Conservation (phyloP, 2,797 vertebrate genomes). For the Mus spretus region DNA sequence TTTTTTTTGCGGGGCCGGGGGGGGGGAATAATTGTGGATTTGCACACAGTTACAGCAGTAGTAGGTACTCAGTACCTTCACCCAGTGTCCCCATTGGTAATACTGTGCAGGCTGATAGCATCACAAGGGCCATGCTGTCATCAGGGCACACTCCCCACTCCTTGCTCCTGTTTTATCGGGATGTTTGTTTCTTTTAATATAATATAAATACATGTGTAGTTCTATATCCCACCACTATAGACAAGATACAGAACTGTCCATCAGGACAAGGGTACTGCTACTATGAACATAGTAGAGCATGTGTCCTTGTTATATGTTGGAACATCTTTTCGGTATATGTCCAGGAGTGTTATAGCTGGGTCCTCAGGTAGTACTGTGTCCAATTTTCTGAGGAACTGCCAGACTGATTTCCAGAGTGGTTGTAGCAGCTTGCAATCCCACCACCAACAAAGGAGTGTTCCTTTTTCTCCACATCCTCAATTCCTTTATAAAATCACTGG, state of each 20-base stretch:
- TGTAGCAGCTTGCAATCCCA: background rate
- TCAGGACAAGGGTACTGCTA: background rate
- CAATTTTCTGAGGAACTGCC: background rate
- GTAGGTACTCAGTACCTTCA: background rate
- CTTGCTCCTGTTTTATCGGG: background rate
- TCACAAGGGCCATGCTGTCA: background rate
- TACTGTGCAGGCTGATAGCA: background rate
- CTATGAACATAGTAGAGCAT: too few relatives aligned
- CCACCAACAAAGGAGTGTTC: background rate
- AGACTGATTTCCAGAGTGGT: background rate
- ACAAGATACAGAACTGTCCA: background rate
- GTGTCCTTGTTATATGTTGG: too few relatives aligned
- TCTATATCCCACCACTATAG: background rate
- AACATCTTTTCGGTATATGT: too few relatives aligned
- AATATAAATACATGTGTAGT: background rate
- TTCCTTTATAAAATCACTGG: slow-evolving; percentile 30
- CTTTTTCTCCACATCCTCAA: too few relatives aligned
- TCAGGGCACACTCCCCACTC: background rate
- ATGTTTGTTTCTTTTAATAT: background rate
- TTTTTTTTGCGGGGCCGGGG: too few relatives aligned
- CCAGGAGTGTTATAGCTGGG: too few relatives aligned
- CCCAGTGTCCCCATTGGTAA: background rate
- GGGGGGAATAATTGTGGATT: background rate
- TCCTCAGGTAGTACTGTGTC: background rate
- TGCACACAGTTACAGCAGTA: background rate